Conservation (phyloP, 2,113 vertebrate genomes). For the Xerus inauris region DNA sequence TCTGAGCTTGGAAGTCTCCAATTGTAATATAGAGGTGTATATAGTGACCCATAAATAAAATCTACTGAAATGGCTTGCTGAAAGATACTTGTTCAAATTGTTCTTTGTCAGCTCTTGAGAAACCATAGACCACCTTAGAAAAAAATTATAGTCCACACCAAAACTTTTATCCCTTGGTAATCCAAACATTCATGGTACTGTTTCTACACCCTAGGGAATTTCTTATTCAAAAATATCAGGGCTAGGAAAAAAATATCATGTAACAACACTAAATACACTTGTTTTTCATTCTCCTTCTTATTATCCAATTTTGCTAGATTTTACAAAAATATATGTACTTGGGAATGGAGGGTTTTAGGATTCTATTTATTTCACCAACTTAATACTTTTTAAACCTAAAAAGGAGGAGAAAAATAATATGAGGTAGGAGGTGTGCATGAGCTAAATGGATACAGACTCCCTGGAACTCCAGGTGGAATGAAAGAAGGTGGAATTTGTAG, state of each 20-base stretch:
- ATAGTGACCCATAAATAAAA: neutral
- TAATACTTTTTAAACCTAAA: neutral
- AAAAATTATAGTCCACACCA: neutral
- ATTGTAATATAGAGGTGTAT: neutral
- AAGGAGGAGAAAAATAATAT: neutral
- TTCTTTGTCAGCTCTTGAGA: neutral
- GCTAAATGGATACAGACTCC: neutral
- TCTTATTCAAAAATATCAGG: neutral
- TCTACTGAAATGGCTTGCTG: neutral
- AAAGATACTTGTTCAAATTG: neutral
- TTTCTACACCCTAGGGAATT: neutral
- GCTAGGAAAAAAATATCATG: neutral
- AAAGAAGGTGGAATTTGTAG: slow-evolving; percentile 1
- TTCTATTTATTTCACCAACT: neutral
- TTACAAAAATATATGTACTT: neutral
- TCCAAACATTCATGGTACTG: neutral
- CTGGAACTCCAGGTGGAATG: neutral
- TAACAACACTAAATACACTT: neutral
- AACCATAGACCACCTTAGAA: neutral
- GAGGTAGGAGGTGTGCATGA: neutral
- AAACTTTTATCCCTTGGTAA: neutral
- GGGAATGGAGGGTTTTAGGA: neutral
- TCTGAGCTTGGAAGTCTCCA: neutral
- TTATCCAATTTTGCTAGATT: neutral
- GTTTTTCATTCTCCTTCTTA: neutral